phyloP scores from a whole-genome alignment of 2,113 vertebrate species.

The Deroptyus accipitrinus region DNA sequence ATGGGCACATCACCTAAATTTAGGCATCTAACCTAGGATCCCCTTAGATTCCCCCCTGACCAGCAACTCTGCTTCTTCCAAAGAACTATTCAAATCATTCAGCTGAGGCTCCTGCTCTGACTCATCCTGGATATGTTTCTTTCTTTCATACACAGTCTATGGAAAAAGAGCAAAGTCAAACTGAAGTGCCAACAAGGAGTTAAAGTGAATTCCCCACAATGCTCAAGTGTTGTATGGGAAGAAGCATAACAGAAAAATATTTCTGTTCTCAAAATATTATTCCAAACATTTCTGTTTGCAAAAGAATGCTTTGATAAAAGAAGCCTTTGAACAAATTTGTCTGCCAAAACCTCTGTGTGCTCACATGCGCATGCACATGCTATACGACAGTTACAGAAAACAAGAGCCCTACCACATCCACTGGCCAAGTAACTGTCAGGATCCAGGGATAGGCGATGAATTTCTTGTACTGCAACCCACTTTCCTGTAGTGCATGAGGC shows the following conservation, averaged over 20 bases:
- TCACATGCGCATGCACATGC: rapidly evolving
- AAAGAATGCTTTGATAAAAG: neutral
- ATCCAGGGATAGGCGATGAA: constrained; percentile 93
- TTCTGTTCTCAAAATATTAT: neutral
- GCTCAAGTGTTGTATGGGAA: neutral
- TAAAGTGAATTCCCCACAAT: neutral
- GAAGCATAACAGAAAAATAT: neutral
- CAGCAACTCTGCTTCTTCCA: neutral
- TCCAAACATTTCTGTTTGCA: neutral
- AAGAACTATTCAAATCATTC: neutral
- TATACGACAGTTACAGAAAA: neutral
- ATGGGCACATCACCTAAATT: neutral
- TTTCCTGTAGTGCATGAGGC: constrained; percentile 70
- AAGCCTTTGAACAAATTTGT: neutral
- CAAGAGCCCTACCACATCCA: constrained; percentile 76
- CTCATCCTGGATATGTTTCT: neutral
- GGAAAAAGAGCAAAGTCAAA: neutral
- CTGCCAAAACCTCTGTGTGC: neutral
- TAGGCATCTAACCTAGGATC: neutral
- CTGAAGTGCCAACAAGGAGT: neutral
- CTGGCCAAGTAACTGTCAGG: constrained; percentile 90
- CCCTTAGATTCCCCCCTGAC: neutral
- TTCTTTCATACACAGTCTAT: neutral
- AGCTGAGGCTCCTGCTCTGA: neutral
- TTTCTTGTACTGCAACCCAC: constrained; percentile 89